phyloP scores from a whole-genome alignment of 2,113 vertebrate genomes.

The Osmerus mordax region DNA sequence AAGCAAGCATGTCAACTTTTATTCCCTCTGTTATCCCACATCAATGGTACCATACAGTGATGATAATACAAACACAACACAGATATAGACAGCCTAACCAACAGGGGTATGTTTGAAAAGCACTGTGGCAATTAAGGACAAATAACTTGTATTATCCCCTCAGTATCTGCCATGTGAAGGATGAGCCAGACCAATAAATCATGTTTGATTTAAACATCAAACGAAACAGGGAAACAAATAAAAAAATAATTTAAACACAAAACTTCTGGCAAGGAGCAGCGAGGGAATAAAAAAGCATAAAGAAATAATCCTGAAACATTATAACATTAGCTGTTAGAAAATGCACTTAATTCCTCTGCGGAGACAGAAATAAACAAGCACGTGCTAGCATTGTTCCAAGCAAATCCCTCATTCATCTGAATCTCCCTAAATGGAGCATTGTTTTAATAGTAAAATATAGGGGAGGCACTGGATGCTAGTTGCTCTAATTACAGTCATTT shows the following conservation, averaged over 20 bases:
- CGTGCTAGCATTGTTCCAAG: conserved; percentile 65
- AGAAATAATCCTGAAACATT: conserved; percentile 68
- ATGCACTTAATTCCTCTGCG: conserved; percentile 74
- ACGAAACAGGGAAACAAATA: conserved; percentile 47
- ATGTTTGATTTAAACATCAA: conserved; percentile 72
- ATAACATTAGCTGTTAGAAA: conserved; percentile 74
- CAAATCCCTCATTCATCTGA: conserved; percentile 71
- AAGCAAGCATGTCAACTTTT: conserved; percentile 75
- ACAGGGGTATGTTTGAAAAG: conserved; percentile 64
- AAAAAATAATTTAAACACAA: conserved; percentile 25
- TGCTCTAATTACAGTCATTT: conserved; percentile 78
- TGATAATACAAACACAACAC: conserved; percentile 72
- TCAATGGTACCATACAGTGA: conserved; percentile 69
- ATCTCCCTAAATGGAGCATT: conserved; percentile 69
- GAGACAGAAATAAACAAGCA: conserved; percentile 73
- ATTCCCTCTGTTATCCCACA: conserved; percentile 72
- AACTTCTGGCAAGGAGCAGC: conserved; percentile 8
- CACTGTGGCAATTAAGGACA: conserved; percentile 75
- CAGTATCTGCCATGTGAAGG: conserved; percentile 40
- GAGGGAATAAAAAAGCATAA: conserved; percentile 42
- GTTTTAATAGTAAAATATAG: conserved; percentile 73
- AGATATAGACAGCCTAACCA: conserved; percentile 52
- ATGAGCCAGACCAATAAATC: conserved; percentile 68
- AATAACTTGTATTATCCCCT: conserved; percentile 63
- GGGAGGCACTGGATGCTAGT: conserved; percentile 62